phyloP scores from a whole-genome alignment of 2,888 invertebrate species.

The Ommatoiulus sabulosus region DNA sequence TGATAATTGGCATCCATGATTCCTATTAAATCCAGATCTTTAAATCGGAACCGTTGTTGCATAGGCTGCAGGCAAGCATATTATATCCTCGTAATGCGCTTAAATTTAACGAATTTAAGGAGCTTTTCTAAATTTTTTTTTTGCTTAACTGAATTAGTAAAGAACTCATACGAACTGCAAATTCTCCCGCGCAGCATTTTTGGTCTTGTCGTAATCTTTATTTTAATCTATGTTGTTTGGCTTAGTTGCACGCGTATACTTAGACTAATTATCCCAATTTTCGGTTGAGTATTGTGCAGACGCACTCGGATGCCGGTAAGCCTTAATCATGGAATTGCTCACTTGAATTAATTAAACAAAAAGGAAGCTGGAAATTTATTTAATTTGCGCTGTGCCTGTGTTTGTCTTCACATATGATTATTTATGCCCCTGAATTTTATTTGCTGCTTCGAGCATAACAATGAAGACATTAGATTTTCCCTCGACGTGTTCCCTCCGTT shows the following conservation, averaged over 20 bases:
- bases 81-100: background rate
- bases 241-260: background rate
- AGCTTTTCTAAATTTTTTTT: background rate
- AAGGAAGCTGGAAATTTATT: slow-evolving; percentile 30
- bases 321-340: slow-evolving; percentile 40
- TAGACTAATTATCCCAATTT: slow-evolving; percentile 15
- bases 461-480: slow-evolving; percentile 3
- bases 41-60: background rate
- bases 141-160: background rate
- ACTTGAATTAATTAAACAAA: slow-evolving; percentile 43
- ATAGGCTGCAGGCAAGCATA: background rate
- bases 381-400: slow-evolving; percentile 10
- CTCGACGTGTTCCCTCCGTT: background rate
- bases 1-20: background rate
- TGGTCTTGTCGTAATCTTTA: background rate
- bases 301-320: background rate
- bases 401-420: slow-evolving; percentile 24
- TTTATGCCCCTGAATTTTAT: slow-evolving; percentile 1
- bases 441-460: background rate
- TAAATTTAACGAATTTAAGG: background rate
- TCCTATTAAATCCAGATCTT: background rate
- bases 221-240: slow-evolving; percentile 31
- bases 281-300: slow-evolving; percentile 19
- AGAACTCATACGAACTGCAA: background rate
- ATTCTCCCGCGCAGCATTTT: background rate